phyloP scores from a whole-genome alignment of 2,113 vertebrate species.

The Pleuronectes platessa region DNA sequence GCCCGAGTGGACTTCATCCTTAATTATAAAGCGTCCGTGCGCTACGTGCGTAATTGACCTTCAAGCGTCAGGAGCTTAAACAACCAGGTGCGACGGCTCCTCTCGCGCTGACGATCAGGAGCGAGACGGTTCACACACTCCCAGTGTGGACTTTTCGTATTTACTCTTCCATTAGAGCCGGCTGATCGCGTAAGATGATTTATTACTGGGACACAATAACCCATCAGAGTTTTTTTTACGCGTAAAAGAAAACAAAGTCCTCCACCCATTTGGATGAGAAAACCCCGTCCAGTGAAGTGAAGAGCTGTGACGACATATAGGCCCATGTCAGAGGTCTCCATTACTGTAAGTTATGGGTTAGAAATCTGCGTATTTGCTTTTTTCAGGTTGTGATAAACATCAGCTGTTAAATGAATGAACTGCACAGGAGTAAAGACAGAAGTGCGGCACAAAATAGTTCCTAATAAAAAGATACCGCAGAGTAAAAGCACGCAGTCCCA shows the following conservation, averaged over 20 bases:
- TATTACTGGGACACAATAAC: background rate
- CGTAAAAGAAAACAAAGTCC: background rate
- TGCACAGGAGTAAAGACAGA: no score
- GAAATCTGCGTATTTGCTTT: background rate
- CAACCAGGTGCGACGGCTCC: conserved; percentile 25
- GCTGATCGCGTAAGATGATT: background rate
- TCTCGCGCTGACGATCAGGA: conserved; percentile 14
- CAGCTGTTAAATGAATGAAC: no score
- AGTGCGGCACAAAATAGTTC: no score
- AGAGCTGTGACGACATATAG: no score
- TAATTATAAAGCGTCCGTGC: conserved; percentile 44
- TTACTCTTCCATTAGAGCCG: conserved; percentile 14
- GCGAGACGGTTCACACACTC: conserved; percentile 4
- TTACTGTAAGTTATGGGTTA: background rate
- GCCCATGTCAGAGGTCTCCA: background rate
- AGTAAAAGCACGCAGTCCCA: no score
- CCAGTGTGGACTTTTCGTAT: conserved; percentile 11
- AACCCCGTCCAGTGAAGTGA: background rate
- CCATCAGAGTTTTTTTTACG: background rate
- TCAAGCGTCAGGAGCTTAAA: conserved; percentile 17
- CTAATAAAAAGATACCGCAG: no score
- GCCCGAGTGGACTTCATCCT: background rate
- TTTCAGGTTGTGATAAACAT: background rate
- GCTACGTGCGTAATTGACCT: conserved; percentile 51
- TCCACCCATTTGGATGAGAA: background rate